Evolutionary conservation across 2,113 vertebrate genomes (phyloP), one percentile per base, ranked within the genome.

Genomic region (Progne subis): DNA sequence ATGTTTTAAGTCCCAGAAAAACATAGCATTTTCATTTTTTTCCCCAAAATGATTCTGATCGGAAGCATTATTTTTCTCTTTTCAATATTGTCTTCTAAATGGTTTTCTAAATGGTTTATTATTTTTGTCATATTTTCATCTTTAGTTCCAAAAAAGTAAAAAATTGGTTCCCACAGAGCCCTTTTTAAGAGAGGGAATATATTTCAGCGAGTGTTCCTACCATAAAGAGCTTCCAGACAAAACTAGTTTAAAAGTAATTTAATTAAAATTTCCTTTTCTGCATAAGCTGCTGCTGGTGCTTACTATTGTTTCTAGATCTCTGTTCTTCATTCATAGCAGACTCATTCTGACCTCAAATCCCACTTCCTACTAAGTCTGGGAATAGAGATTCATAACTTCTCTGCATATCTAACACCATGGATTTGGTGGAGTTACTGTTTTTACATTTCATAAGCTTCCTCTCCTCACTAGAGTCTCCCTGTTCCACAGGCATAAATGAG

Each of bases 191-290:
- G 53, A 76, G 25, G 13, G 49, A 87, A 72, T 64, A 20, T 86
- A n/a, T 91, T 96, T 92, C 57, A 71, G 57, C 5, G 26, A 67
- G 31, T 50, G 8, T 59, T 55, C 20, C 43, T 86, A 61, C 31
- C 34, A 63, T 53, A 47, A 88, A 55, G 64, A 92, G 15, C 52
- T 83, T 90, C 60, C 80, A 92, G 76, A 92, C 61, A 81, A 83
- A 90, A 81, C 3, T 75, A 26, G 65, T 81, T 88, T 81, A 14
- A 90, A 90, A 83, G 24, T 74, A 2, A 57, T 83, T 76, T 74
- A 59, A 81, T 86, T 92, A 69, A 88, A 25, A 67, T 86, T 93
- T 83, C 20, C 34, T 86, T 86, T 88, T 67, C 56, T 88, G n/a
- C 34, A 65, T 31, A 69, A 68, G 16, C 28, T 82, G 72, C 88